Evolutionary conservation across 2,888 invertebrate species (phyloP), one percentile per base, ranked within the genome.

Genomic region (Scaptomyza flava): DNA sequence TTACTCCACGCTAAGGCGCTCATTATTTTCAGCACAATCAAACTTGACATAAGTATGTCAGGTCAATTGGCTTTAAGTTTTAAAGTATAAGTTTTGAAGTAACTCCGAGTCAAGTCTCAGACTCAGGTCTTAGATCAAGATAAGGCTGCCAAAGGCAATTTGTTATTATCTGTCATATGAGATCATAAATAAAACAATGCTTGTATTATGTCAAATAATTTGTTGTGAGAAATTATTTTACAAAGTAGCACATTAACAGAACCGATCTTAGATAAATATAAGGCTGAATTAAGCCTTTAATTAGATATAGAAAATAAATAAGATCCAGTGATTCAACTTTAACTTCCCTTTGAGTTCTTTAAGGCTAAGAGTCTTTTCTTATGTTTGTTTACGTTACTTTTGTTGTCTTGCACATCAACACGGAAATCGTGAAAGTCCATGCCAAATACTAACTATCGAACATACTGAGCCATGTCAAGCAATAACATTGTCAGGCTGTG

Each of bases 361-460:
- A 6, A 9, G 2, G n/a, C 36, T 36, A 2, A 36, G n/a, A 3
- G 6, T 14, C 36, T n/a, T 6, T 36, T n/a, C 2, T 6, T 36
- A 14, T 36, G n/a, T n/a, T 7, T 36, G 7, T 34, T 0, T 12
- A 12, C 4, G 9, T 11, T 9, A 30, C 20, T 23, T 33, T 17
- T 14, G 20, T 33, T 43, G 31, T 11, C 31, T 34, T n/a, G 31
- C 12, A 41, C 9, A 58, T 57, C 45, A 45, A 58, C 47, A 48
- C 51, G 72, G 61, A 76, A 71, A 65, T 75, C 76, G 82, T 81
- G 85, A 87, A 85, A 85, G 87, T 84, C 56, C 53, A 77, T 46
- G 46, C 50, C 63, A 54, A 64, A 75, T 51, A 23, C 20, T 57
- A 76, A 67, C 59, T 34, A 46, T 38, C 47, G 17, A 38, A 66